A percentile compares a stretch with the other conserved stretches of the same genome.
Conservation (phyloP, 2,888 invertebrate genomes). For the Plemyria rubiginata region DNA sequence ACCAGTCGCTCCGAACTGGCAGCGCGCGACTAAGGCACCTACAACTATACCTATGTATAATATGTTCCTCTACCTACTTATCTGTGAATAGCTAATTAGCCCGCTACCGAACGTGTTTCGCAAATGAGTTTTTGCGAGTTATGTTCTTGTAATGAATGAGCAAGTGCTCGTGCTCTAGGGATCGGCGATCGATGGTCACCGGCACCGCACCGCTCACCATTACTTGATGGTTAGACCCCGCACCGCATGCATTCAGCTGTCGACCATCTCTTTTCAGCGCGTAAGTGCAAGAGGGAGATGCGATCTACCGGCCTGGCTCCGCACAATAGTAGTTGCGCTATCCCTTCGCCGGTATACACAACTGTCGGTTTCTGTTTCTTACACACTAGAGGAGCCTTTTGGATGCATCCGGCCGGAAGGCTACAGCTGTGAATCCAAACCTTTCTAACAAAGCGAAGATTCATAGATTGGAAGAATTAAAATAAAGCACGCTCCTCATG, state of each 20-base stretch:
- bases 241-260: constrained; percentile 33
- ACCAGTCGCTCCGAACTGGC: constrained; percentile 15
- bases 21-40: constrained; percentile 8
- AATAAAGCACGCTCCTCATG: constrained; percentile 33
- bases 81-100: constrained; percentile 57
- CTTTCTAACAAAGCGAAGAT: constrained; percentile 16
- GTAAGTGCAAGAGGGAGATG: constrained; percentile 37
- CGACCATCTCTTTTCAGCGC: constrained; percentile 35
- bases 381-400: constrained; percentile 31
- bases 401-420: constrained; percentile 32
- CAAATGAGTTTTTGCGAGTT: constrained; percentile 55
- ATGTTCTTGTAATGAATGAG: constrained; percentile 45
- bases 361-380: constrained; percentile 34
- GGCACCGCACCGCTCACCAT: constrained; percentile 43
- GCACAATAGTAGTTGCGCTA: constrained; percentile 33
- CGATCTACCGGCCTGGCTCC: constrained; percentile 33
- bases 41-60: constrained; percentile 8
- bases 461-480: constrained; percentile 29
- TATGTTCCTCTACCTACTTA: constrained; percentile 40
- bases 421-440: constrained; percentile 28
- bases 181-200: constrained; percentile 44
- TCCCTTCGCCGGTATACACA: constrained; percentile 35
- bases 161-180: constrained; percentile 33
- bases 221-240: constrained; percentile 34
- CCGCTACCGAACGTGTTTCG: constrained; percentile 46